phyloP scores from a whole-genome alignment of 2,113 vertebrate genomes.

The Arothron firmamentum region DNA sequence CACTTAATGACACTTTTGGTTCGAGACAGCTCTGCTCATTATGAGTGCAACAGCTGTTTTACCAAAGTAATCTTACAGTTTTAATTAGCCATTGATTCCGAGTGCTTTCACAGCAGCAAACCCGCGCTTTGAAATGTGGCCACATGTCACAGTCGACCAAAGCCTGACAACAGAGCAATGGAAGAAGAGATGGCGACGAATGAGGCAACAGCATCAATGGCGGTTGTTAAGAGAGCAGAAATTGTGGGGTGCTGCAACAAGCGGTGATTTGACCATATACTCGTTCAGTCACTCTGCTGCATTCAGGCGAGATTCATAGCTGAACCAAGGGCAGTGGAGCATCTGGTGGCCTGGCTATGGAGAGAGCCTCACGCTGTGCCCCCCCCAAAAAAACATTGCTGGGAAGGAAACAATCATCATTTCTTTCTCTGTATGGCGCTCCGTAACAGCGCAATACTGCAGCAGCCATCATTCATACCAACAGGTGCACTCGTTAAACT shows the following conservation, averaged over 20 bases:
- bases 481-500: slow-evolving; percentile 45
- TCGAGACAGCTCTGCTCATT: slow-evolving; percentile 64
- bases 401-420: slow-evolving; percentile 59
- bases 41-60: slow-evolving; percentile 70
- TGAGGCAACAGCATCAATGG: slow-evolving; percentile 35
- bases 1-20: slow-evolving; percentile 69
- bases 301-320: slow-evolving; percentile 50
- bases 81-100: slow-evolving; percentile 72
- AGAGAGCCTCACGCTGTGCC: slow-evolving; percentile 41
- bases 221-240: slow-evolving; percentile 37
- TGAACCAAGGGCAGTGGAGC: slow-evolving; percentile 35
- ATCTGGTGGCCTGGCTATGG: slow-evolving; percentile 48
- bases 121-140: slow-evolving; percentile 50
- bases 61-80: slow-evolving; percentile 58
- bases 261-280: slow-evolving; percentile 53
- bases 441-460: slow-evolving; percentile 37
- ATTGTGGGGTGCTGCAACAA: slow-evolving; percentile 49
- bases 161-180: background rate
- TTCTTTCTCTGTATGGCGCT: slow-evolving; percentile 36
- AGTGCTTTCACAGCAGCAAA: slow-evolving; percentile 58
- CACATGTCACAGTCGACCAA: slow-evolving; percentile 12
- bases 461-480: slow-evolving; percentile 44
- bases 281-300: slow-evolving; percentile 39
- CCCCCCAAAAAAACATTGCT: slow-evolving; percentile 21
- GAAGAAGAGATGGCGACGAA: slow-evolving; percentile 2